phyloP scores from a whole-genome alignment of 2,888 invertebrate species.

The Meliscaeva auricollis region DNA sequence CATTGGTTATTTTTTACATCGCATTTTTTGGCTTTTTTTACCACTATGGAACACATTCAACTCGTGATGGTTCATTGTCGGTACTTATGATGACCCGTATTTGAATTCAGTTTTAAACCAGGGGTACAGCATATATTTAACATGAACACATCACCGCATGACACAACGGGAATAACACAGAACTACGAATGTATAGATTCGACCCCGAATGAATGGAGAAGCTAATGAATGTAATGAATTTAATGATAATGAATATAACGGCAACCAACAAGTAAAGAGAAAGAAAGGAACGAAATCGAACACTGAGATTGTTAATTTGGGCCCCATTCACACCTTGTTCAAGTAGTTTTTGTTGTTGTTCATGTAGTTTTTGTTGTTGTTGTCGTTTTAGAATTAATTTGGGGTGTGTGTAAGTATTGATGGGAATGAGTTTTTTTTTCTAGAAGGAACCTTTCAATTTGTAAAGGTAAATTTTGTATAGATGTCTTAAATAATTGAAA shows the following conservation, averaged over 20 bases:
- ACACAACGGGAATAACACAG: constrained; percentile 55
- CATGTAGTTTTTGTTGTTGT: constrained; percentile 20
- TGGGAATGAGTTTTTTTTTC: constrained; percentile 30
- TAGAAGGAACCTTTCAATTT: constrained; percentile 26
- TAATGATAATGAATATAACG: constrained; percentile 72
- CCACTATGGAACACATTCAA: constrained; percentile 27
- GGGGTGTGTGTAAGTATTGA: constrained; percentile 19
- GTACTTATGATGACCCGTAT: constrained; percentile 56
- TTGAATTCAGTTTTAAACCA: constrained; percentile 5
- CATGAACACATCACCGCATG: constrained; percentile 46
- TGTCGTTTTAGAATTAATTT: constrained; percentile 29
- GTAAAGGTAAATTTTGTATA: constrained; percentile 14
- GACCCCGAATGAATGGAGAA: constrained; percentile 41
- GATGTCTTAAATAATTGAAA: constrained; percentile 36
- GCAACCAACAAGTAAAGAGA: constrained; percentile 30
- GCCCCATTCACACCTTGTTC: constrained; percentile 61
- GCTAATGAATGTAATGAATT: constrained; percentile 69
- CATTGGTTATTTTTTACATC: constrained; percentile 7
- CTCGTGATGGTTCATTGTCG: constrained; percentile 55
- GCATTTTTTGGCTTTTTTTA: constrained; percentile 30
- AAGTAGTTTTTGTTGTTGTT: constrained; percentile 39
- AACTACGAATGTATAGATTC: background rate
- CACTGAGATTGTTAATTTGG: constrained; percentile 58
- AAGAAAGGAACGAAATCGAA: constrained; percentile 56
- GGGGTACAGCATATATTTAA: constrained; percentile 55